phyloP scores from a whole-genome alignment of 2,888 invertebrate genomes.

The Labia minor region DNA sequence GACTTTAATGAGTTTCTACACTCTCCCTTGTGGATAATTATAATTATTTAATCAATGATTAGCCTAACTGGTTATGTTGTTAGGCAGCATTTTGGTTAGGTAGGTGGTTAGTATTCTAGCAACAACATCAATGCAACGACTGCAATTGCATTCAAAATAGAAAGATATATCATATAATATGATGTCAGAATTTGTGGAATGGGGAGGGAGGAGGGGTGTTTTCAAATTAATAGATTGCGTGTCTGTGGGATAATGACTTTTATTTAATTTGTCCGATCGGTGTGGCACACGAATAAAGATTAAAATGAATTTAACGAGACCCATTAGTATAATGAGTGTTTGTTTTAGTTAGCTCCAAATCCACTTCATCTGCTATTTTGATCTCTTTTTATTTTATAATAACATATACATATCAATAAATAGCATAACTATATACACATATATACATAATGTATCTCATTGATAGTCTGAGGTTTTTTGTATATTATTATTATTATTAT shows the following conservation, averaged over 20 bases:
- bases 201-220: neutral
- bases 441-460: too few species aligned
- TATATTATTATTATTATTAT: too few species aligned
- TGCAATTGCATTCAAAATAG: constrained; percentile 1
- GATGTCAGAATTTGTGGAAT: too few species aligned
- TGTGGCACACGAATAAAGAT: constrained; percentile 13
- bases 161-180: neutral
- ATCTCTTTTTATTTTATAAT: neutral
- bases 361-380: neutral
- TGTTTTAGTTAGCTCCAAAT: neutral
- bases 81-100: too few species aligned
- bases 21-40: neutral
- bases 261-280: constrained; percentile 7
- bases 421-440: too few species aligned
- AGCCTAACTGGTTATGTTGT: neutral
- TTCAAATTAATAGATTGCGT: constrained; percentile 13
- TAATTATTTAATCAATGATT: constrained; percentile 2
- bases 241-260: constrained; percentile 1
- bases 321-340: constrained; percentile 5
- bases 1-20: neutral
- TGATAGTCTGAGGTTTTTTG: too few species aligned
- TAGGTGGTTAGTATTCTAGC: neutral
- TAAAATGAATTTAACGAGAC: constrained; percentile 13
- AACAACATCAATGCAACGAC: neutral
- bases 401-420: too few species aligned